A percentile compares a stretch with the other conserved stretches of the same genome.
phyloP scores from a whole-genome alignment of 2,797 vertebrate genomes.

The Chelonia mydas region DNA sequence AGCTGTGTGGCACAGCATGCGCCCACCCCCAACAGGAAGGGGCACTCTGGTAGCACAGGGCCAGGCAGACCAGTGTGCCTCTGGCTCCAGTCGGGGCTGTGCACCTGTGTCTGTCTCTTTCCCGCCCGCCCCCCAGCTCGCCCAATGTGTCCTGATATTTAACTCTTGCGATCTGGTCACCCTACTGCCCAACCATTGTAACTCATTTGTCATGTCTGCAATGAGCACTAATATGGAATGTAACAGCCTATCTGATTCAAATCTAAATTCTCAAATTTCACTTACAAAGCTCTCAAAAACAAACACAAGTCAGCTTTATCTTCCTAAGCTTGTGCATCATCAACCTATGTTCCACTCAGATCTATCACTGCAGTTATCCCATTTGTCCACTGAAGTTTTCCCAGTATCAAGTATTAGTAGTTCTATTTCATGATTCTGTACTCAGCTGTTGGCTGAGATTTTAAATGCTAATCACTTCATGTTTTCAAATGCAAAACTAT shows the following conservation, averaged over 20 bases:
- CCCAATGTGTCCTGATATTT: no score
- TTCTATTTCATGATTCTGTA: neutral
- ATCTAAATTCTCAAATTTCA: neutral
- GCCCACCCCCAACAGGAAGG: no score
- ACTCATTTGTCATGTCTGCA: neutral
- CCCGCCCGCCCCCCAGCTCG: no score
- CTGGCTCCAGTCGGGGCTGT: no score
- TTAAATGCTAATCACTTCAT: constrained; percentile 24
- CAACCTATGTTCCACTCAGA: neutral
- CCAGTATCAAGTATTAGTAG: neutral
- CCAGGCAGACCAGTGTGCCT: no score
- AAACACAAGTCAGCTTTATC: neutral
- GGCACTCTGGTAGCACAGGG: no score
- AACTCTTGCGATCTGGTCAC: no score
- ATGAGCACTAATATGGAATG: neutral
- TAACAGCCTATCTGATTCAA: neutral
- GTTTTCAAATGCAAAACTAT: neutral
- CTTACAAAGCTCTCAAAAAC: neutral
- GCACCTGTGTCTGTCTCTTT: no score
- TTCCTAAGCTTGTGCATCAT: neutral
- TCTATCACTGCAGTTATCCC: neutral
- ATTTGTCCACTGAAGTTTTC: neutral
- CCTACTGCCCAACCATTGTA: neutral
- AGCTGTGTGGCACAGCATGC: no score
- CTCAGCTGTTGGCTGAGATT: constrained; percentile 29